Evolutionary conservation across 1,140 invertebrate genomes (phyloP).

Genomic region (Pseudomyrmex sp.): DNA sequence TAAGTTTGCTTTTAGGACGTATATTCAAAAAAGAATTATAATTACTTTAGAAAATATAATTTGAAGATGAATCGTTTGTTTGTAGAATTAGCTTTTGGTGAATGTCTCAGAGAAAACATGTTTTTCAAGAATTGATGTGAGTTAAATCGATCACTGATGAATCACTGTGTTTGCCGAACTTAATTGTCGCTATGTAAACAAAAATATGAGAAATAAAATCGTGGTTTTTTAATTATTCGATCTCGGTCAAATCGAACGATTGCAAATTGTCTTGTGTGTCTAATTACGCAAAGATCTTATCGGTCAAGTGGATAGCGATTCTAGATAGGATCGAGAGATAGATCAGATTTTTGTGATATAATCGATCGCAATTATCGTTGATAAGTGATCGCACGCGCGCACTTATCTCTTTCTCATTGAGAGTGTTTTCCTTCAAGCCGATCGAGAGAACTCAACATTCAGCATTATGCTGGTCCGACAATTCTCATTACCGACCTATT

Average conservation of each 20-base stretch:
- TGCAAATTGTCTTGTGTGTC: conserved; percentile 19
- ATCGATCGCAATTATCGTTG: too few species aligned
- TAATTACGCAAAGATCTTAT: conserved; percentile 31
- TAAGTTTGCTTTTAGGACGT: too few species aligned
- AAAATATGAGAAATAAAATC: conserved; percentile 6
- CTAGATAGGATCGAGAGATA: background rate
- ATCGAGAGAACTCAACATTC: conserved; percentile 59
- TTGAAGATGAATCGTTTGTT: background rate
- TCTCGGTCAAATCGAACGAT: conserved; percentile 21
- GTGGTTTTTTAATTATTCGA: conserved; percentile 18
- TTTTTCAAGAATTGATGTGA: background rate
- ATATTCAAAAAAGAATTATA: too few species aligned
- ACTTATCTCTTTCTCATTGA: conserved; percentile 31
- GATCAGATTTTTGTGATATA: conserved; percentile 2
- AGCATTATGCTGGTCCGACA: conserved; percentile 71
- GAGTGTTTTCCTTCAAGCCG: conserved; percentile 40
- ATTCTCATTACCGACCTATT: conserved; percentile 78
- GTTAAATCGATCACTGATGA: background rate
- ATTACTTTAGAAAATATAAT: background rate
- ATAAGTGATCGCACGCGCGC: background rate
- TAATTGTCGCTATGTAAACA: conserved; percentile 15
- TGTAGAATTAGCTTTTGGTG: background rate
- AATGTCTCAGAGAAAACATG: background rate
- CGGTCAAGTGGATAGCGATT: conserved; percentile 33
- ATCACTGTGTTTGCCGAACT: conserved; percentile 5